phyloP scores from a whole-genome alignment of 2,888 invertebrate genomes.

The Acanthosepion esculentum region DNA sequence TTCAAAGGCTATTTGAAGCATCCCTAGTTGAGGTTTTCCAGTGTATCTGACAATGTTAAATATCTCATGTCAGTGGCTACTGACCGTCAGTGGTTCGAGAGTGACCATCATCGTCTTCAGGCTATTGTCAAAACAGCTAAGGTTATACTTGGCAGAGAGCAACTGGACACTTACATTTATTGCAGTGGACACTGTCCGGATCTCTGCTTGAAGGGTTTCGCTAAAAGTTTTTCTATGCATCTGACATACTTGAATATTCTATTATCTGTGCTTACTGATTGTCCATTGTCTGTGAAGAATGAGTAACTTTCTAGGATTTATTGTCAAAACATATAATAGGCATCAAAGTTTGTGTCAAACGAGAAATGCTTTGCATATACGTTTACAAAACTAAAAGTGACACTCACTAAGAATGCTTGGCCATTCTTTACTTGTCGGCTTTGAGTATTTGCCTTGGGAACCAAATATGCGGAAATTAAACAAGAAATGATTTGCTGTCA shows the following conservation, averaged over 20 bases:
- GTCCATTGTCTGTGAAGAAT: not conserved
- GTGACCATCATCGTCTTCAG: not conserved
- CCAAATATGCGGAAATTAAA: not conserved
- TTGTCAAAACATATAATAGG: not conserved
- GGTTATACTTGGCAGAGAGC: not conserved
- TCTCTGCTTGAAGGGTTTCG: not conserved
- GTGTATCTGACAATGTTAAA: conserved; percentile 11
- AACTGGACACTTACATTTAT: conserved; percentile 9
- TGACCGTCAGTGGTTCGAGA: conserved; percentile 6
- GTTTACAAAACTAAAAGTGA: not conserved
- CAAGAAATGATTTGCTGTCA: not conserved
- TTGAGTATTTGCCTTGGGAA: not conserved
- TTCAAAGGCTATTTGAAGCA: not conserved
- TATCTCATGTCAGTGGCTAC: not conserved
- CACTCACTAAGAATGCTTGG: not conserved
- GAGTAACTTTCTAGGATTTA: not conserved
- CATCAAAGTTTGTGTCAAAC: not conserved
- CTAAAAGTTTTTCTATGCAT: not conserved
- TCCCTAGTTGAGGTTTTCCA: not conserved
- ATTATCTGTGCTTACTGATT: not conserved
- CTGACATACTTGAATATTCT: not conserved
- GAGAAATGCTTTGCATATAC: not conserved
- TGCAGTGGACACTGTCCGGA: not conserved
- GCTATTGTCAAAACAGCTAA: not conserved
- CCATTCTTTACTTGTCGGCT: conserved; percentile 8